Conservation (phyloP, 1,140 invertebrate genomes). For the Magallana gigas region DNA sequence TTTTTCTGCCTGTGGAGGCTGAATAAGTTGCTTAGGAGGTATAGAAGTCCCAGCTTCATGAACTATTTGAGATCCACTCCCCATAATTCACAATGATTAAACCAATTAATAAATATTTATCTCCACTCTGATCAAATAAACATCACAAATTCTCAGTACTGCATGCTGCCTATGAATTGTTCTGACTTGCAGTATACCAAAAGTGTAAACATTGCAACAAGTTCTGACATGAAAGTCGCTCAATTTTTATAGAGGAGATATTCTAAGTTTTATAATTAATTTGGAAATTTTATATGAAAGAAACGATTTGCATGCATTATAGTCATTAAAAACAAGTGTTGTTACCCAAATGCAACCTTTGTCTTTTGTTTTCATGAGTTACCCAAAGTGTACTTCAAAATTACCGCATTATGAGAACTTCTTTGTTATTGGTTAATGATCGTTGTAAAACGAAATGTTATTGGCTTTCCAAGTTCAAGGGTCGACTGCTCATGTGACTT, state of each 20-base stretch:
- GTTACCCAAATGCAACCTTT: background rate
- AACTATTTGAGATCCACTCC: slow-evolving; percentile 35
- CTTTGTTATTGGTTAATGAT: slow-evolving; percentile 9
- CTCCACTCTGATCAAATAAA: no score
- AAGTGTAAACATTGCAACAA: slow-evolving; percentile 29
- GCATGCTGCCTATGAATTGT: background rate
- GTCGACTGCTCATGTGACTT: slow-evolving; percentile 54
- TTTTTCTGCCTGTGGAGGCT: background rate
- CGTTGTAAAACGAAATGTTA: slow-evolving; percentile 28
- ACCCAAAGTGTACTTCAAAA: slow-evolving; percentile 28
- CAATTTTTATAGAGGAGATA: background rate
- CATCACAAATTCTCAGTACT: no score
- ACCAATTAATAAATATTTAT: no score
- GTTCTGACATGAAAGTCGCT: background rate
- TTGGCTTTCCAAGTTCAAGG: slow-evolving; percentile 47
- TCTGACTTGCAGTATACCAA: slow-evolving; percentile 24
- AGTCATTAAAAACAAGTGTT: background rate
- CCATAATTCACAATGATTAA: background rate
- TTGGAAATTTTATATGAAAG: background rate
- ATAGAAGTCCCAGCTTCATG: slow-evolving; percentile 40
- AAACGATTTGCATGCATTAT: background rate
- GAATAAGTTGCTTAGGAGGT: background rate
- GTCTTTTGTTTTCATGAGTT: slow-evolving; percentile 36
- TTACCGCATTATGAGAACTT: slow-evolving; percentile 20
- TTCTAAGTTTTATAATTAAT: background rate